A percentile compares a stretch with the other conserved stretches of the same genome.
Conservation (phyloP, 1,140 invertebrate species). For the Drosophila novamexicana region DNA sequence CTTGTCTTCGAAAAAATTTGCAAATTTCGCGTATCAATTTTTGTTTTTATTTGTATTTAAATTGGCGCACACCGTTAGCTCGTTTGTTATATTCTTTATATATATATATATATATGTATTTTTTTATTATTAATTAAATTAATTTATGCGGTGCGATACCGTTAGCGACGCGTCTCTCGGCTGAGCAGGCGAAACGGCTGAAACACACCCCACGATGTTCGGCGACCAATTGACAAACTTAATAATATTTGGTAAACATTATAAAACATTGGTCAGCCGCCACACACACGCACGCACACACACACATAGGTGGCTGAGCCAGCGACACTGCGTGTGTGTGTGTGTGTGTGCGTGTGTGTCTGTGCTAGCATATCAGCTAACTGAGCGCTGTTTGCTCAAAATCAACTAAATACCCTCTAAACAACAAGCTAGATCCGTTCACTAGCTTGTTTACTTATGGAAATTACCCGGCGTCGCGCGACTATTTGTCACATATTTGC, state of each 20-base stretch:
- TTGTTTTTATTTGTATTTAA: slow-evolving; percentile 30
- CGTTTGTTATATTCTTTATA: slow-evolving; percentile 8
- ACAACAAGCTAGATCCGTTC: slow-evolving; percentile 26
- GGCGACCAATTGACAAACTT: slow-evolving; percentile 82
- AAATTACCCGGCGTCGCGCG: too few relatives aligned
- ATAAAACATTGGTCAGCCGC: slow-evolving; percentile 79
- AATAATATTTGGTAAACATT: slow-evolving; percentile 84
- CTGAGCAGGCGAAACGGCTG: slow-evolving; percentile 66
- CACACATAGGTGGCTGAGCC: slow-evolving; percentile 11
- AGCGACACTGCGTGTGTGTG: slow-evolving; percentile 25
- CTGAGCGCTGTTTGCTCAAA: slow-evolving; percentile 32
- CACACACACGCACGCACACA: background rate
- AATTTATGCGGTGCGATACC: slow-evolving; percentile 25
- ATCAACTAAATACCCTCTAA: slow-evolving; percentile 39
- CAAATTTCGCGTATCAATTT: background rate
- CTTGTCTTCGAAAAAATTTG: slow-evolving; percentile 6
- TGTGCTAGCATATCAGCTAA: slow-evolving; percentile 5
- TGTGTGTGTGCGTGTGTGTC: slow-evolving; percentile 24
- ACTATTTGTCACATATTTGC: too few relatives aligned
- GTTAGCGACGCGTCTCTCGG: slow-evolving; percentile 63
- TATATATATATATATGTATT: slow-evolving; percentile 1
- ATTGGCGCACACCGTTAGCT: slow-evolving; percentile 6
- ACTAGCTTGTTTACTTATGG: slow-evolving; percentile 53
- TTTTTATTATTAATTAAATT: background rate
- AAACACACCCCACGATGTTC: slow-evolving; percentile 83